Percentiles rank a stretch among this genome's conserved stretches.
Evolutionary conservation across 1,140 invertebrate species (phyloP).

Genomic region (Danaus melanippus): DNA sequence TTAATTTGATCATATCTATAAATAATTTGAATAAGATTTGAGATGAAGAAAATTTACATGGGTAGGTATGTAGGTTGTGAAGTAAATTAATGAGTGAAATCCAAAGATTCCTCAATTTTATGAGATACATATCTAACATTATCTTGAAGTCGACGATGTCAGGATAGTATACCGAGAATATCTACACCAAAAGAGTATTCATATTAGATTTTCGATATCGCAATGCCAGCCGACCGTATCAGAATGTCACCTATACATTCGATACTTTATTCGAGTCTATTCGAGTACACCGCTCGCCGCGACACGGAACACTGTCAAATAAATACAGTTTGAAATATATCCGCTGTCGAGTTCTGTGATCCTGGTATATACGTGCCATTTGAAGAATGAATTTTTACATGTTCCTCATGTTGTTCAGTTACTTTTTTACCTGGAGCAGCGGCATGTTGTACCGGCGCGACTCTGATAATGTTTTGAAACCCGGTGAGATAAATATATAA

Average conservation of each 20-base stretch:
- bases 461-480: slow-evolving; percentile 59
- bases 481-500: slow-evolving; percentile 44
- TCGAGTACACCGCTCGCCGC: slow-evolving; percentile 46
- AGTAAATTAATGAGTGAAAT: slow-evolving; percentile 1
- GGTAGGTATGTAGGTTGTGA: no score
- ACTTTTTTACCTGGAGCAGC: slow-evolving; percentile 49
- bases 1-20: no score
- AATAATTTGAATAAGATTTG: no score
- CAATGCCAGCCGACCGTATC: slow-evolving; percentile 55
- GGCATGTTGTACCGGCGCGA: slow-evolving; percentile 59
- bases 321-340: slow-evolving; percentile 67
- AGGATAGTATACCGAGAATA: slow-evolving; percentile 39
- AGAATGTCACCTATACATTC: slow-evolving; percentile 61
- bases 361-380: slow-evolving; percentile 56
- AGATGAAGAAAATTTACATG: no score
- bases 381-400: slow-evolving; percentile 65
- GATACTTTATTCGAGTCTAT: slow-evolving; percentile 63
- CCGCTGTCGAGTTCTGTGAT: slow-evolving; percentile 54
- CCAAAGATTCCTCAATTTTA: slow-evolving; percentile 37
- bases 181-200: slow-evolving; percentile 63
- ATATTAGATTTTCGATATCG: slow-evolving; percentile 66
- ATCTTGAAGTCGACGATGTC: slow-evolving; percentile 49
- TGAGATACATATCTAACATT: slow-evolving; percentile 50
- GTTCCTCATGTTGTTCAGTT: slow-evolving; percentile 57
- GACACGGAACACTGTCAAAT: slow-evolving; percentile 65